Evolutionary conservation across 2,113 vertebrate genomes (phyloP).

Genomic region (Pholis gunnellus): DNA sequence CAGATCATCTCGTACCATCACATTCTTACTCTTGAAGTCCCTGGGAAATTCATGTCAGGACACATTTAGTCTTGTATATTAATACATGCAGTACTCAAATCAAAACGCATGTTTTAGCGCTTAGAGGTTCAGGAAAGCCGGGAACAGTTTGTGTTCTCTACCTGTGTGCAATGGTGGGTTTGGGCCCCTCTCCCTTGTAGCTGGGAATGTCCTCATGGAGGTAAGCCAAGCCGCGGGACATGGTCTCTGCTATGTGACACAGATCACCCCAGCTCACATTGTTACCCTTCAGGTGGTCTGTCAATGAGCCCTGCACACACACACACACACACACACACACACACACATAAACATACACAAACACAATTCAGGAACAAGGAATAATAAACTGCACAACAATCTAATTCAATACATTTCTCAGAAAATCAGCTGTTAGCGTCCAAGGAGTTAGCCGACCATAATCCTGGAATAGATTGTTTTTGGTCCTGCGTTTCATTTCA

Average conservation of each 20-base stretch:
- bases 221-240: conserved; percentile 95
- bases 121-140: not conserved
- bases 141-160: conserved; percentile 49
- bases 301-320: conserved; percentile 90
- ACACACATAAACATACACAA: conserved; percentile 1
- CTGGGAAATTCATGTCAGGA: conserved; percentile 76
- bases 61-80: conserved; percentile 16
- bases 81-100: not conserved
- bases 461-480: not conserved
- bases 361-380: conserved; percentile 12
- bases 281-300: conserved; percentile 97
- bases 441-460: not conserved
- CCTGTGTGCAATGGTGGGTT: conserved; percentile 98
- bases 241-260: conserved; percentile 94
- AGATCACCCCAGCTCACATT: conserved; percentile 95
- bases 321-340: conserved; percentile 10
- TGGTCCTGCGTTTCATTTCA: not conserved
- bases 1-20: conserved; percentile 94
- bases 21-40: conserved; percentile 99
- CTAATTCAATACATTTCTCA: not conserved
- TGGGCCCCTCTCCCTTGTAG: conserved; percentile 93
- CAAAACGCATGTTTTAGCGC: not conserved
- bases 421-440: not conserved
- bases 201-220: conserved; percentile 97
- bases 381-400: conserved; percentile 12